Evolutionary conservation across 2,113 vertebrate species (phyloP), one percentile per base, ranked within the genome.

Genomic region (Anoura caudifer): DNA sequence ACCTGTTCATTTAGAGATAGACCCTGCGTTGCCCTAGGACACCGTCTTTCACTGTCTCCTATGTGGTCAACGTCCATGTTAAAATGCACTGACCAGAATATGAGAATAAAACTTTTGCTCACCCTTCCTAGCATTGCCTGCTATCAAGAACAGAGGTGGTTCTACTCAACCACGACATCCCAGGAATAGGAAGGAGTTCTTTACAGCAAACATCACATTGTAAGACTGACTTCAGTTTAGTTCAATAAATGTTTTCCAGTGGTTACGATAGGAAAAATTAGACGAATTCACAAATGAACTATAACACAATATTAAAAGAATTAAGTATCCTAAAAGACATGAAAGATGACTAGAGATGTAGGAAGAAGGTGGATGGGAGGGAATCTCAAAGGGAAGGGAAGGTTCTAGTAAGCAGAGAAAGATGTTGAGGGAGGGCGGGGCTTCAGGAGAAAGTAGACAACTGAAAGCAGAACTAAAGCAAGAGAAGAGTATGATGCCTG

Each of bases 1-100:
- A 38, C 9, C 3, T 79, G 67, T 96, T 94, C 47, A 93, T 77
- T 92, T 94, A 92, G 15, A 95, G 69, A 43, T 13, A 52, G 72
- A 65, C 38, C 33, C 16, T 69, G 20, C 8, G 43, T 65, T 61
- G 47, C 54, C 38, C 15, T 24, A 15, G 65, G 79, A 89, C 31
- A 43, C 26, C 73, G 15, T 67, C 11, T 47, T 69, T 63, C 36
- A 54, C 63, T 36, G 4, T 38, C 77, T 79, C 24, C 17, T 38
- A 65, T 28, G 59, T 81, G 6, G 15, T 26, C 59, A 90, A 77
- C 33, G 54, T 63, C 79, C 70, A 1, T 36, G 31, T 65, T 83
- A 93, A 95, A 91, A 75, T 79, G 79, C 24, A 87, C 20, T 54
- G 83, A 61, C 26, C 50, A 84, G 41, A 91, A 70, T 26, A 73